Conservation (phyloP, 37 sponge, comb jelly and placozoan species). For the Agelas oroides region DNA sequence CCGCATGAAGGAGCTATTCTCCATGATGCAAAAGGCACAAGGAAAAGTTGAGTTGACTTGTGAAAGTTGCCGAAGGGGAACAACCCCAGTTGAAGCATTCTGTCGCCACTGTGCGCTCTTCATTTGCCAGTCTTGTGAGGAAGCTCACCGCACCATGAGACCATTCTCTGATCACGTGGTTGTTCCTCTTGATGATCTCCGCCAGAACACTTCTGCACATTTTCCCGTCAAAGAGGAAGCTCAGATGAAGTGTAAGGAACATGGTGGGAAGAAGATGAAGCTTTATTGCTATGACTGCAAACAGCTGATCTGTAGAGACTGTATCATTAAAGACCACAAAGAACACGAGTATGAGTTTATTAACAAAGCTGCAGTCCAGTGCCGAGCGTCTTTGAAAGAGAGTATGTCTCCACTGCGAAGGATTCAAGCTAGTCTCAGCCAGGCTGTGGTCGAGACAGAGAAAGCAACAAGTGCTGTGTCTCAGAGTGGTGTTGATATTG, state of each 20-base stretch:
- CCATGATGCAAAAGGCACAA: constrained; percentile 9
- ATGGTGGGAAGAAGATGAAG: constrained; percentile 15
- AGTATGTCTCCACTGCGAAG: neutral
- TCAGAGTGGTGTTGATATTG: neutral
- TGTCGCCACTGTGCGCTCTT: constrained; percentile 49
- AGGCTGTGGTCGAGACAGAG: neutral
- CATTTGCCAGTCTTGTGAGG: constrained; percentile 37
- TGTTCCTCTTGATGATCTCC: constrained; percentile 5
- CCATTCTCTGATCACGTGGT: constrained; percentile 22
- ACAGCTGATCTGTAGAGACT: constrained; percentile 40
- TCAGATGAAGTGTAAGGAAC: neutral
- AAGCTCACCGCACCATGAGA: constrained; percentile 11
- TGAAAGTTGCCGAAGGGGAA: constrained; percentile 9
- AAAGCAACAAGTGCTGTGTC: constrained; percentile 1
- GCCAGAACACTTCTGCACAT: constrained; percentile 1
- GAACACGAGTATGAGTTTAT: constrained; percentile 40
- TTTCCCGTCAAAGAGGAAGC: neutral
- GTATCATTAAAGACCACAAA: constrained; percentile 33
- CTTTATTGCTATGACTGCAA: constrained; percentile 49
- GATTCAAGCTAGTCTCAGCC: neutral
- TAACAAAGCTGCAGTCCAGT: constrained; percentile 27
- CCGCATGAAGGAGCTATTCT: constrained; percentile 37
- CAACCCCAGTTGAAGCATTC: constrained; percentile 1
- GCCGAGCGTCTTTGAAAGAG: neutral
- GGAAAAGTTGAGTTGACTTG: constrained; percentile 33